Evolutionary conservation across 2,888 invertebrate species (phyloP).

Genomic region (Oligia fasciuncula): DNA sequence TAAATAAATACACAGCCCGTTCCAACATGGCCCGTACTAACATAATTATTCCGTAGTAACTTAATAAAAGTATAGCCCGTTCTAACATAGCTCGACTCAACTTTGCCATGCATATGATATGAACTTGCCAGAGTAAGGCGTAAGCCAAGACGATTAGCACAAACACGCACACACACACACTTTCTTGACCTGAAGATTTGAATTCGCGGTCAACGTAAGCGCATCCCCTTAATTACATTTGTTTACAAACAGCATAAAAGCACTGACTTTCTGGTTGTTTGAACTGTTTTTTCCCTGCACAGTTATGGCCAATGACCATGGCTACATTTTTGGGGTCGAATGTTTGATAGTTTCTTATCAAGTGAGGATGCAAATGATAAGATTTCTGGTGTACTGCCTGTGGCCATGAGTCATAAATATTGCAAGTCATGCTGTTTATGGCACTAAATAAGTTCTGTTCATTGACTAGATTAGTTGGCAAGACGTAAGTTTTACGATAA

Average conservation of each 20-base stretch:
- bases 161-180: neutral
- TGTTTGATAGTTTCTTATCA: neutral
- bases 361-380: neutral
- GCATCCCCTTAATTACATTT: neutral
- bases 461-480: slow-evolving; percentile 9
- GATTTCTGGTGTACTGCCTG: neutral
- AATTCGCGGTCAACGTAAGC: neutral
- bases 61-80: neutral
- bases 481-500: slow-evolving; percentile 14
- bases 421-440: neutral
- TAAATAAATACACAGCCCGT: neutral
- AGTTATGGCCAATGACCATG: neutral
- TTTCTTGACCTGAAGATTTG: neutral
- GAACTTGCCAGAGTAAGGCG: neutral
- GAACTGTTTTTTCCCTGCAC: neutral
- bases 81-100: neutral
- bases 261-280: neutral
- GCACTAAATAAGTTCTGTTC: neutral
- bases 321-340: neutral
- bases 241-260: neutral
- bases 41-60: neutral
- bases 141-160: neutral
- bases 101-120: neutral
- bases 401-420: neutral
- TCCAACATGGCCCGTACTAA: neutral